Conservation (phyloP, 37 sponge, comb jelly and placozoan genomes). For the Geodia barretti region DNA sequence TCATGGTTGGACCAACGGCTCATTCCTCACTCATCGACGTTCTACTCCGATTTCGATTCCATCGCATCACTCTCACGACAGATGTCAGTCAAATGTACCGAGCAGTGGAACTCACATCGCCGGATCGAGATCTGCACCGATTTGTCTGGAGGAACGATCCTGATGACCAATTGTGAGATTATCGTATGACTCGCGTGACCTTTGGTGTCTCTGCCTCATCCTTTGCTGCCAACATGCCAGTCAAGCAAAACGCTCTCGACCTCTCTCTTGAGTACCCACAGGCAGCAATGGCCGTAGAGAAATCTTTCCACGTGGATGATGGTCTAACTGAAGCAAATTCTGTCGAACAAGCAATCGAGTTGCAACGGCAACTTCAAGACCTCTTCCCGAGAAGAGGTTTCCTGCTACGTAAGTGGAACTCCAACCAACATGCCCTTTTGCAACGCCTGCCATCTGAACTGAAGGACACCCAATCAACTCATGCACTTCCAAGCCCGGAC, state of each 20-base stretch:
- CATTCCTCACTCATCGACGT: too few species aligned
- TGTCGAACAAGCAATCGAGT: neutral
- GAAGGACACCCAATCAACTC: neutral
- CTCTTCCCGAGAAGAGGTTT: conserved; percentile 2
- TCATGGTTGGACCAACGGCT: too few species aligned
- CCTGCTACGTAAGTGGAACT: conserved; percentile 10
- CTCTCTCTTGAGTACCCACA: neutral
- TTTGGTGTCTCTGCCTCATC: conserved; percentile 15
- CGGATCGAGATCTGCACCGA: too few species aligned
- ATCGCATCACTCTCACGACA: too few species aligned
- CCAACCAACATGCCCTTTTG: neutral
- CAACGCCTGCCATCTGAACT: neutral
- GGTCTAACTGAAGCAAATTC: conserved; percentile 25
- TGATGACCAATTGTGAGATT: too few species aligned
- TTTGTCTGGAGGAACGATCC: too few species aligned
- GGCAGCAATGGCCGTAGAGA: conserved; percentile 12
- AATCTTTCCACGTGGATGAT: too few species aligned
- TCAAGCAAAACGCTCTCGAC: conserved; percentile 14
- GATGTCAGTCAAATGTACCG: too few species aligned
- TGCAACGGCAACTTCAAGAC: conserved; percentile 4
- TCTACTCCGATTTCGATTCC: too few species aligned
- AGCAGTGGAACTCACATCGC: too few species aligned
- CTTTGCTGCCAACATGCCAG: conserved; percentile 25
- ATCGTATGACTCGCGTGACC: conserved; percentile 8
- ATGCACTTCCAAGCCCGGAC: neutral